phyloP scores from a whole-genome alignment of 92 coral and sea anemone genomes.

The Palythoa grandiflora region DNA sequence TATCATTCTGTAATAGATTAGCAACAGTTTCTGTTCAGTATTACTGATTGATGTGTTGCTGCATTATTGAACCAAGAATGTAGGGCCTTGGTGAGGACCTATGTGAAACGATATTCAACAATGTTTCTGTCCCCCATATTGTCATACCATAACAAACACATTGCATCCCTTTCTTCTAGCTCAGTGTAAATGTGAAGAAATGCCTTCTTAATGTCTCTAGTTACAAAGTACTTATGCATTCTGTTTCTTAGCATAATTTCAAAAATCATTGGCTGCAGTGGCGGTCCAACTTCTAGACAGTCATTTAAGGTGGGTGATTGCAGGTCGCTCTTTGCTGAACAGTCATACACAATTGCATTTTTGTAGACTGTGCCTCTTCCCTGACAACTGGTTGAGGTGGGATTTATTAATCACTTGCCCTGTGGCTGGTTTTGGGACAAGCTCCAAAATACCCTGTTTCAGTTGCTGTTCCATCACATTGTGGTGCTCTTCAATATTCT shows the following conservation, averaged over 20 bases:
- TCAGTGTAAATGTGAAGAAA: constrained; percentile 51
- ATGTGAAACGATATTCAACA: constrained; percentile 35
- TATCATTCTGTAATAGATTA: too few species aligned
- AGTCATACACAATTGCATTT: constrained; percentile 69
- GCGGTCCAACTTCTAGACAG: constrained; percentile 64
- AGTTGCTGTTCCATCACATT: constrained; percentile 66
- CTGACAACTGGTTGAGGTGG: too few species aligned
- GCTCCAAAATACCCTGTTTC: too few species aligned
- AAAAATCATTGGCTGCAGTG: constrained; percentile 59
- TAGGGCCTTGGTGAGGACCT: too few species aligned
- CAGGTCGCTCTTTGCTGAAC: constrained; percentile 54
- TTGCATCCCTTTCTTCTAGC: constrained; percentile 56
- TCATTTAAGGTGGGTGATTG: constrained; percentile 63
- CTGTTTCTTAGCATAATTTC: constrained; percentile 54
- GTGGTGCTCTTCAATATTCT: constrained; percentile 61
- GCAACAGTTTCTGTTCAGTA: too few species aligned
- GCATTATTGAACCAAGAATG: too few species aligned
- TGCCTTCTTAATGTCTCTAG: constrained; percentile 60
- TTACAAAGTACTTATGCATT: constrained; percentile 50
- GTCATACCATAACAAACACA: constrained; percentile 58
- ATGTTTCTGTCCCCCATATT: constrained; percentile 49
- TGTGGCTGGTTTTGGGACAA: too few species aligned
- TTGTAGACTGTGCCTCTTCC: too few species aligned
- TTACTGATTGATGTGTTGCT: too few species aligned
- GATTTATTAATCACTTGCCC: too few species aligned